Percentiles rank a stretch among this genome's conserved stretches.
Evolutionary conservation across 2,113 vertebrate species (phyloP).

Genomic region (Podarcis cretensis): DNA sequence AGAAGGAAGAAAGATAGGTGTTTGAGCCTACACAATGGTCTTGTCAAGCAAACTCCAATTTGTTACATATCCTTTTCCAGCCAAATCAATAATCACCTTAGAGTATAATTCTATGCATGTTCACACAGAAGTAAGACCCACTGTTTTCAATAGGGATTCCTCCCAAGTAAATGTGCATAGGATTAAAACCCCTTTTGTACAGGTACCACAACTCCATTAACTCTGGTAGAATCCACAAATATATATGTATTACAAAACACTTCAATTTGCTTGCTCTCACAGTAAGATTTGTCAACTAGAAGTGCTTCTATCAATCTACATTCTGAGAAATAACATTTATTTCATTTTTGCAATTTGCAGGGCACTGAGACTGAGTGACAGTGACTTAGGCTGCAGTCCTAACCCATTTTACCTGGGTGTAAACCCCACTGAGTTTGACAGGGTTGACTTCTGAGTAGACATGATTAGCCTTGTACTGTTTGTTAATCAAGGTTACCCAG

Average conservation of each 20-base stretch:
- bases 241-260: not conserved
- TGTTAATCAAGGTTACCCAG: not conserved
- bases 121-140: not conserved
- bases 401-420: no score
- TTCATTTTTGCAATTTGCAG: not conserved
- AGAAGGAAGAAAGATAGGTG: not conserved
- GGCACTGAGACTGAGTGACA: not conserved
- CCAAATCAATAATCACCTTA: not conserved
- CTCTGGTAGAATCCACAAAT: not conserved
- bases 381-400: not conserved
- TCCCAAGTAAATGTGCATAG: not conserved
- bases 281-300: not conserved
- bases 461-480: not conserved
- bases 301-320: not conserved
- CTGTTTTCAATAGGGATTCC: not conserved
- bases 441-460: no score
- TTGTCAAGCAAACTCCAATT: not conserved
- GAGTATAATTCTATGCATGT: not conserved
- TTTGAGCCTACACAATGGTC: not conserved
- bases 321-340: not conserved
- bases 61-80: not conserved
- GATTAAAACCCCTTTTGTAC: not conserved
- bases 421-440: no score
- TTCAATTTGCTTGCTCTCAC: not conserved
- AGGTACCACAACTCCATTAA: not conserved